phyloP scores from a whole-genome alignment of 2,113 vertebrate genomes.

The Podocnemis expansa region DNA sequence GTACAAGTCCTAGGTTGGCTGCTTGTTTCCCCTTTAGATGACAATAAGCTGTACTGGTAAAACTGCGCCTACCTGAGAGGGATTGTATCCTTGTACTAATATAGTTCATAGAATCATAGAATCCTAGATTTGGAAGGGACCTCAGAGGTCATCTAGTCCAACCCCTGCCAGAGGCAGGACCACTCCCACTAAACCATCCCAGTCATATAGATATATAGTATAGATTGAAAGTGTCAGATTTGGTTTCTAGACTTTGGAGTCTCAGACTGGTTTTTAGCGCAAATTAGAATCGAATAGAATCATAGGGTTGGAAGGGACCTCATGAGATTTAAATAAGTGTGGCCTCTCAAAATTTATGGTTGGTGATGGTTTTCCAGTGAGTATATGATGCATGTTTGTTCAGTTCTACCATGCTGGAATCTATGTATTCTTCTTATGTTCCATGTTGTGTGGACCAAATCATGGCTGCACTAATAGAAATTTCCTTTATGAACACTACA shows the following conservation, averaged over 20 bases:
- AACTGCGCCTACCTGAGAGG: no score
- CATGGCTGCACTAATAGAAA: background rate
- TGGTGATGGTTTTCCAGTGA: background rate
- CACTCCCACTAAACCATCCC: no score
- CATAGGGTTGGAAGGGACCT: no score
- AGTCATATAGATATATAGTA: no score
- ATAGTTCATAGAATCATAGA: no score
- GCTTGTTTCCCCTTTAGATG: background rate
- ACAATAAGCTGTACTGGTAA: background rate
- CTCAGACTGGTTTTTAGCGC: background rate
- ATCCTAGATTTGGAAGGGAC: no score
- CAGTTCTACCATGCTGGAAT: background rate
- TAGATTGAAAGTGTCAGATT: no score
- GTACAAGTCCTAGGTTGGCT: no score
- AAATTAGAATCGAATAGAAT: no score
- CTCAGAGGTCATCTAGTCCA: no score
- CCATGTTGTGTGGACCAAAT: background rate
- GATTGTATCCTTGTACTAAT: background rate
- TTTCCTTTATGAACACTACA: background rate
- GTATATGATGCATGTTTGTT: background rate
- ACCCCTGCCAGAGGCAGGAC: no score
- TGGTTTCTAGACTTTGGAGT: background rate
- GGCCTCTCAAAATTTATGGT: background rate
- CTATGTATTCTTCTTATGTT: background rate
- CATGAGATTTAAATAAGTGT: background rate